These are phyloP conservation scores for Bombus pascuorum DNA, from an alignment of 1,140 invertebrate genomes.

Conservation along the genomic window DNA sequence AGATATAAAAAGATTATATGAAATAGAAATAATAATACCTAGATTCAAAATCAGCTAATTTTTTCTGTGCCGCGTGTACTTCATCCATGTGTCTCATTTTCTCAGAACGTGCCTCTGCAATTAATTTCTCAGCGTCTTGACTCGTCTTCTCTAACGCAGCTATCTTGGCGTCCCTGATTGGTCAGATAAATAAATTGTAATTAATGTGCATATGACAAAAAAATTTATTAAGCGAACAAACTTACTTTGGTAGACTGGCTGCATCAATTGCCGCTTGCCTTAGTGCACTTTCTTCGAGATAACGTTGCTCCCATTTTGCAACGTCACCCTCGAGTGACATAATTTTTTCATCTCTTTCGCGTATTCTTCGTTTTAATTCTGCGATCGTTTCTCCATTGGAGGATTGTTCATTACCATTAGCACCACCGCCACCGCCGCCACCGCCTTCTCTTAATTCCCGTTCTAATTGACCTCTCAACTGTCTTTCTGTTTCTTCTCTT, in stretches of 20 bases:
- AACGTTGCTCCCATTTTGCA: constrained; percentile 94
- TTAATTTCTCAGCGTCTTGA: constrained; percentile 93
- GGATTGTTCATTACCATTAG: constrained; percentile 71
- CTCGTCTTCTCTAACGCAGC: constrained; percentile 93
- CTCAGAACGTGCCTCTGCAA: constrained; percentile 92
- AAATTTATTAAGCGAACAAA: background rate
- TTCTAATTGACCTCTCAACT: constrained; percentile 90
- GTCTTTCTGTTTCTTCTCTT: constrained; percentile 92
- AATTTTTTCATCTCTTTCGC: constrained; percentile 91
- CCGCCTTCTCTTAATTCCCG: constrained; percentile 89
- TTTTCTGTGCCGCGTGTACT: constrained; percentile 91
- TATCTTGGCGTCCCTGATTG: constrained; percentile 90
- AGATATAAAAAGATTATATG: background rate
- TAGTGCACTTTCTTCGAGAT: constrained; percentile 92
- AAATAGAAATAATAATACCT: constrained; percentile 80
- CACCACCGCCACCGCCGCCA: constrained; percentile 83
- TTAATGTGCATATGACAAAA: background rate
- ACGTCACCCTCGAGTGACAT: constrained; percentile 92
- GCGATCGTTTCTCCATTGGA: constrained; percentile 84
- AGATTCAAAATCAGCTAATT: constrained; percentile 91
- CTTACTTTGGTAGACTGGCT: constrained; percentile 92
- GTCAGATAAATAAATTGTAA: constrained; percentile 8
- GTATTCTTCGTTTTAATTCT: constrained; percentile 86
- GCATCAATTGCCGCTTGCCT: constrained; percentile 93
- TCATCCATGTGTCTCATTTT: constrained; percentile 95